A percentile compares a stretch with the other conserved stretches of the same genome.
phyloP scores from a whole-genome alignment of 2,888 invertebrate genomes.

The Dioctria rufipes region DNA sequence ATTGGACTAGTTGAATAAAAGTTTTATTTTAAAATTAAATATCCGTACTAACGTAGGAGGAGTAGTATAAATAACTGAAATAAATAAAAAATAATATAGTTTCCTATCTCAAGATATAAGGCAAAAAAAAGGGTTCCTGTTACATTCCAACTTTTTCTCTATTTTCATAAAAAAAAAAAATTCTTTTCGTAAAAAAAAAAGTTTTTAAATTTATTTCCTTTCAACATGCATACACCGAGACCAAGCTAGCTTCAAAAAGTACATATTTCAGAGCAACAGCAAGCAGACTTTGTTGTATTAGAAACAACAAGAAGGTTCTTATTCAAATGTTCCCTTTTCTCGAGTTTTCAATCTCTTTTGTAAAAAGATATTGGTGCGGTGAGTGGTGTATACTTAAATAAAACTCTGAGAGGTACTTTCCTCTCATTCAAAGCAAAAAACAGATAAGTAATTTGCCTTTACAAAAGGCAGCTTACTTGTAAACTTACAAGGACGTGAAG shows the following conservation, averaged over 20 bases:
- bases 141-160: background rate
- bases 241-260: background rate
- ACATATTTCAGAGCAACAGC: background rate
- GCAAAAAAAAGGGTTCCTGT: no score
- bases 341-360: slow-evolving; percentile 1
- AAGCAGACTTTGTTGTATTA: background rate
- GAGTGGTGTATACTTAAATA: background rate
- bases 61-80: background rate
- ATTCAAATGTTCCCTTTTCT: background rate
- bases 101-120: background rate
- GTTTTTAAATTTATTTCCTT: slow-evolving; percentile 31
- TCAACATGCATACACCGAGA: background rate
- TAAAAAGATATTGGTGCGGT: slow-evolving; percentile 19
- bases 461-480: background rate
- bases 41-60: background rate
- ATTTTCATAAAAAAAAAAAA: background rate
- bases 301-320: slow-evolving; percentile 9
- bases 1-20: no score
- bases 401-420: slow-evolving; percentile 1
- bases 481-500: slow-evolving; percentile 18
- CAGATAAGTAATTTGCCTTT: slow-evolving; percentile 17
- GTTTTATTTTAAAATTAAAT: no score
- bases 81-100: background rate
- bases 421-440: background rate
- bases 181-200: background rate